phyloP scores from a whole-genome alignment of 2,113 vertebrate species.

The Callorhinus ursinus region DNA sequence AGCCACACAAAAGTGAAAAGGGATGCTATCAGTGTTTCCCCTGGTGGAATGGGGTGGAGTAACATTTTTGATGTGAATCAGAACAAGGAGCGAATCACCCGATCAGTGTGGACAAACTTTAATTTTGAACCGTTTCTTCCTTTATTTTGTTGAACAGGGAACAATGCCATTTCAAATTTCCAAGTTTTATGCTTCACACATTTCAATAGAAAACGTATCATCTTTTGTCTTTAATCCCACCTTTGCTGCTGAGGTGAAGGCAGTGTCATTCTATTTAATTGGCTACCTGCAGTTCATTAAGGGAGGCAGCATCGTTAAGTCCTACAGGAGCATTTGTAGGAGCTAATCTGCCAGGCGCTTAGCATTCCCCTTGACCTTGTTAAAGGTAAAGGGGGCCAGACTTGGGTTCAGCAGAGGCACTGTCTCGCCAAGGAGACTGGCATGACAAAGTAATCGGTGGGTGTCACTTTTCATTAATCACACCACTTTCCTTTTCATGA shows the following conservation, averaged over 20 bases:
- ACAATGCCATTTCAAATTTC: neutral
- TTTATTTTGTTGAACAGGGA: neutral
- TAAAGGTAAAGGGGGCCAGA: slow-evolving; percentile 87
- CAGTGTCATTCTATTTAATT: slow-evolving; percentile 79
- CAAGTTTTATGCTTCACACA: slow-evolving; percentile 26
- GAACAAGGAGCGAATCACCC: neutral
- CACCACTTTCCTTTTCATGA: slow-evolving; percentile 86
- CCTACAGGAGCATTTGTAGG: slow-evolving; percentile 72
- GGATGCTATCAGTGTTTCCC: neutral
- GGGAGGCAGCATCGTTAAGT: slow-evolving; percentile 69
- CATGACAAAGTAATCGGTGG: slow-evolving; percentile 85
- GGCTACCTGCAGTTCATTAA: slow-evolving; percentile 83
- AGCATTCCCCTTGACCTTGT: slow-evolving; percentile 86
- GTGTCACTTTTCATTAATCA: slow-evolving; percentile 93
- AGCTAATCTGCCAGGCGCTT: slow-evolving; percentile 83
- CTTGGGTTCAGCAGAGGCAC: slow-evolving; percentile 82
- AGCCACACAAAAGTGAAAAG: neutral
- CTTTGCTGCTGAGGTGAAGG: slow-evolving; percentile 79
- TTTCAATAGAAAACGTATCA: slow-evolving; percentile 53
- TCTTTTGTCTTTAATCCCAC: slow-evolving; percentile 69
- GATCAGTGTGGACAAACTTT: neutral
- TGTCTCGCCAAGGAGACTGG: slow-evolving; percentile 83
- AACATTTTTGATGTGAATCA: neutral
- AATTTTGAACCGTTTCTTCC: slow-evolving; percentile 15
- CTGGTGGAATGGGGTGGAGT: neutral